Conservation (phyloP, 2,797 vertebrate species). For the Parotocinclus haroldoi region DNA sequence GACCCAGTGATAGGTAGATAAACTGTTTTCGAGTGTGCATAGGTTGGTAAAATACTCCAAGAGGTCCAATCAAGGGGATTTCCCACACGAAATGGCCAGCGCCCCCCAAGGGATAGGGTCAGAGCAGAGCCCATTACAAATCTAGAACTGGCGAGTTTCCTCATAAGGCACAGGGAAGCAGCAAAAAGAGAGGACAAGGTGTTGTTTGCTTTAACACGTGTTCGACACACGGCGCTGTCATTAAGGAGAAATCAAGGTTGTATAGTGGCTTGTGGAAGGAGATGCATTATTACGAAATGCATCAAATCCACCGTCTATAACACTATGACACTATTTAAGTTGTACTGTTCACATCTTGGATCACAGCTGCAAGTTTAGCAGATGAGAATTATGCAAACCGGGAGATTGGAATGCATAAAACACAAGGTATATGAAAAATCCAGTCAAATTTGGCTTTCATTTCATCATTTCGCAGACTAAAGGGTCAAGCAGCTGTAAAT, state of each 20-base stretch:
- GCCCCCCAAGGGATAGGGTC: slow-evolving; percentile 75
- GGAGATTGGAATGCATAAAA: slow-evolving; percentile 9
- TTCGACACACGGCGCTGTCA: slow-evolving; percentile 2
- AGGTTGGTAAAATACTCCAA: slow-evolving; percentile 69
- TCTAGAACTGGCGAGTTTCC: slow-evolving; percentile 55
- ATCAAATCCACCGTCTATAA: not conserved
- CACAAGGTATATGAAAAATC: not conserved
- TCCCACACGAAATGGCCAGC: slow-evolving; percentile 75
- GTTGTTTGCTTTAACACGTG: not conserved
- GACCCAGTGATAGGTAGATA: slow-evolving; percentile 14
- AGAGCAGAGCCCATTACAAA: slow-evolving; percentile 48
- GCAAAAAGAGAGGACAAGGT: slow-evolving; percentile 50
- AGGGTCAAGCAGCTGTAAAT: slow-evolving; percentile 47
- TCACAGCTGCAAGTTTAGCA: not conserved
- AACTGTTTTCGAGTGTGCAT: not conserved
- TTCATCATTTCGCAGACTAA: slow-evolving; percentile 24
- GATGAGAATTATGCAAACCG: slow-evolving; percentile 5
- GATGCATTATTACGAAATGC: not conserved
- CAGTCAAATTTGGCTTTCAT: slow-evolving; percentile 25
- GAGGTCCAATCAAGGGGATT: slow-evolving; percentile 73
- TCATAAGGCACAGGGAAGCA: slow-evolving; percentile 58
- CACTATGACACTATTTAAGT: not conserved
- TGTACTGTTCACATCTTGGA: not conserved
- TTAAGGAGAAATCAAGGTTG: slow-evolving; percentile 1
- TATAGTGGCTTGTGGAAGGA: slow-evolving; percentile 5